phyloP scores from a whole-genome alignment of 2,113 vertebrate species.

The Myanophis thanlyinensis region DNA sequence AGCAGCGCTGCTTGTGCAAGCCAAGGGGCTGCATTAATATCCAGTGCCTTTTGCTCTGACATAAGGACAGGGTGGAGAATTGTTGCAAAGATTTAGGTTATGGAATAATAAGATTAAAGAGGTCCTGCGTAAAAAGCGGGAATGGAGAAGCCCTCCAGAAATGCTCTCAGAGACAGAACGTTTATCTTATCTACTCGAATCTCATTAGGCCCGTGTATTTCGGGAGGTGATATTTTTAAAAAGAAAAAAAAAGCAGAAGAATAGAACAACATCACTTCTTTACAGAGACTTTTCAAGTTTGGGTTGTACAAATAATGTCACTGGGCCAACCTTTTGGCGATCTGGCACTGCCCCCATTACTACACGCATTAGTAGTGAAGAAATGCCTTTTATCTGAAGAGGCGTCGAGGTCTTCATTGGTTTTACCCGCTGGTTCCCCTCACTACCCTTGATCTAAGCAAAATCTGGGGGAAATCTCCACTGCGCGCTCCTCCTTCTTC shows the following conservation, averaged over 20 bases:
- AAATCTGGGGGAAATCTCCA: not conserved
- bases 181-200: not conserved
- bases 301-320: not conserved
- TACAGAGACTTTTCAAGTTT: not conserved
- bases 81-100: not conserved
- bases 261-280: not conserved
- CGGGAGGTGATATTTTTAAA: not conserved
- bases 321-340: not conserved
- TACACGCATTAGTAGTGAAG: not conserved
- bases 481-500: not conserved
- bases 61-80: not conserved
- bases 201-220: not conserved
- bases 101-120: not conserved
- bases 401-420: not conserved
- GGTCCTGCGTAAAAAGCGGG: not conserved
- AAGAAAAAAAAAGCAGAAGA: not conserved
- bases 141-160: not conserved
- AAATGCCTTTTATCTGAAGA: not conserved
- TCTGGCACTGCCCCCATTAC: not conserved
- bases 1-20: not conserved
- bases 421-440: not conserved
- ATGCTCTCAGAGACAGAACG: not conserved
- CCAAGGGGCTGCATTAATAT: not conserved
- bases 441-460: not conserved
- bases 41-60: not conserved